phyloP scores from a whole-genome alignment of 2,797 vertebrate genomes.

The Notamacropus eugenii region DNA sequence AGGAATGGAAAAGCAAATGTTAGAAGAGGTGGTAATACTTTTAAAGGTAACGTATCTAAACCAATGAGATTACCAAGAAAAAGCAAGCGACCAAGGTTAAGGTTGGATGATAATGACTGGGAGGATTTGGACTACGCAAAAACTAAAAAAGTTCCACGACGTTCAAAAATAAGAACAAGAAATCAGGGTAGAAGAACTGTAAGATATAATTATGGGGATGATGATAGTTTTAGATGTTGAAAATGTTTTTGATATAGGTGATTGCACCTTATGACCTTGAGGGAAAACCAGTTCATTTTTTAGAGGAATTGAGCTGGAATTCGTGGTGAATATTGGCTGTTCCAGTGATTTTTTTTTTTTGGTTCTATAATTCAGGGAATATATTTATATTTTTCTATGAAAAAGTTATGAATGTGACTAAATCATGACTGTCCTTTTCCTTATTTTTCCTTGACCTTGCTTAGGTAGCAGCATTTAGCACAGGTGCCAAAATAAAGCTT shows the following conservation, averaged over 20 bases:
- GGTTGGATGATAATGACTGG: constrained; percentile 70
- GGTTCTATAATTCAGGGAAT: constrained; percentile 94
- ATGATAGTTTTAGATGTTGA: constrained; percentile 68
- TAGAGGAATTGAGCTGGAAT: constrained; percentile 91
- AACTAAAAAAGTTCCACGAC: constrained; percentile 57
- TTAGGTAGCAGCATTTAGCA: constrained; percentile 83
- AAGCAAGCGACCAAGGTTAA: constrained; percentile 64
- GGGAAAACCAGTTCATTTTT: constrained; percentile 57
- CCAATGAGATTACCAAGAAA: constrained; percentile 41
- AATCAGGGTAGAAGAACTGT: constrained; percentile 81
- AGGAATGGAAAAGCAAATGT: constrained; percentile 73
- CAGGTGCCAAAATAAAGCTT: constrained; percentile 78
- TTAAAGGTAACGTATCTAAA: background rate
- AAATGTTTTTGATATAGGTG: constrained; percentile 53
- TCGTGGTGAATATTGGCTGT: constrained; percentile 88
- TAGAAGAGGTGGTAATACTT: constrained; percentile 80
- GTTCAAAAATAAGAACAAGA: constrained; percentile 77
- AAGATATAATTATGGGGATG: constrained; percentile 80
- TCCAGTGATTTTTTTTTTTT: constrained; percentile 75
- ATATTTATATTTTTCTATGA: constrained; percentile 95
- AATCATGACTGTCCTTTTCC: constrained; percentile 85
- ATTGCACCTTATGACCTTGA: constrained; percentile 74
- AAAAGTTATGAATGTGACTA: constrained; percentile 86
- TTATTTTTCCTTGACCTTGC: constrained; percentile 87
- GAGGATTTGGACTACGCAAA: constrained; percentile 70